Evolutionary conservation across 2,797 vertebrate species (phyloP), one percentile per base, ranked within the genome.

Genomic region (Rhabdomys pumilio): DNA sequence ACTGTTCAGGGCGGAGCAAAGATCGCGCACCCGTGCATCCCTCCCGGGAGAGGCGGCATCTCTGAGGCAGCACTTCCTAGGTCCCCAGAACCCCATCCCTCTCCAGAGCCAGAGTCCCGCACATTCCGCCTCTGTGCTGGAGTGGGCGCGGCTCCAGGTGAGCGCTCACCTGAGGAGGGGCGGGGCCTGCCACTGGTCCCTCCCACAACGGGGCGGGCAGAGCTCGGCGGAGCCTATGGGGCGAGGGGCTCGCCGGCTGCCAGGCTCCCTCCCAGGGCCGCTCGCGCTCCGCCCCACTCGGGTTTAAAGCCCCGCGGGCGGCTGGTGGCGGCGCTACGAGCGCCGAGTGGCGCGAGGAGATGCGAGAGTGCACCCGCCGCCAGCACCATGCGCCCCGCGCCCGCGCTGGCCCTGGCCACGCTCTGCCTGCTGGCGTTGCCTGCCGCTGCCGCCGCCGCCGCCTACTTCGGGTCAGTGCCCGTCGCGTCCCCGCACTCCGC

Each of bases 321-420:
- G 98, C 98, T 98, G 97, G 98, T 98, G 98, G 98, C 72, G 63
- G 95, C 86, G 94, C 92, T 77, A 94, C 91, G 85, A 97, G 97
- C 92, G 90, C 98, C 98, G 98, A 98, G 99, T 99, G 98, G 99
- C 99, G 99, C 99, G 98, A 99, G 99, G 99, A 98, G 87, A 96
- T 93, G 97, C 95, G 38, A 85, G 93, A n/a, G 94, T 93, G 97
- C 55, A 98, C 98, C 98, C 97, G 98, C 92, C 89, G 98, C 97
- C 98, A 98, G 98, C 99, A 99, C 98, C 99, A 99, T 99, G 99
- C 99, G 99, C 99, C 99, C 98, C 98, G 98, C 98, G 98, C 98
- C 99, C 98, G 98, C 98, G 96, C 98, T 98, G 98, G 98, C 98
- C 98, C 98, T 99, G 96, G 86, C 98, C 97, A 98, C 99, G 95